Evolutionary conservation across 1,140 invertebrate genomes (phyloP).

Genomic region (Maconellicoccus hirsutus): DNA sequence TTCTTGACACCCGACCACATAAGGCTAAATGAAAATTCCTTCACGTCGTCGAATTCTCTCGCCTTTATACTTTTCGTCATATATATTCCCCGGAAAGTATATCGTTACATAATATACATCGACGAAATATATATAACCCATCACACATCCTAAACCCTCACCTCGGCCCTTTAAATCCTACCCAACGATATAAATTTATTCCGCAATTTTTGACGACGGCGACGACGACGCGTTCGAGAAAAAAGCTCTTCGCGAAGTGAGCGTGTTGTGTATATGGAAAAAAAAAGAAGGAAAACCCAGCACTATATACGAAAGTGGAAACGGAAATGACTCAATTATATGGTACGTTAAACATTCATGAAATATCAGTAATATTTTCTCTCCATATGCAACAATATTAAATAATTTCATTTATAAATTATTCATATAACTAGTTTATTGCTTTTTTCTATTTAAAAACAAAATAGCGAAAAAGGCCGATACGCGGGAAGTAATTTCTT

Average conservation of each 20-base stretch:
- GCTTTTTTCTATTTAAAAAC: background rate
- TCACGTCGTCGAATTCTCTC: no score
- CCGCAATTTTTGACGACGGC: background rate
- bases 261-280: no score
- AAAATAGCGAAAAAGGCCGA: background rate
- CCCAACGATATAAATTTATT: background rate
- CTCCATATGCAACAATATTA: conserved; percentile 16
- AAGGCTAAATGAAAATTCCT: no score
- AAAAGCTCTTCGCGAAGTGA: no score
- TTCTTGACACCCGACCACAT: background rate
- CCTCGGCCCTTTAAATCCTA: background rate
- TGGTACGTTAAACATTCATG: conserved; percentile 18
- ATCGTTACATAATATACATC: background rate
- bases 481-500: background rate
- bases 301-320: background rate
- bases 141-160: background rate
- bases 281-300: no score
- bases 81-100: no score
- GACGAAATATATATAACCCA: background rate
- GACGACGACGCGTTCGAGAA: background rate
- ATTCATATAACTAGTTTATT: background rate
- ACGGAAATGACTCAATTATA: conserved; percentile 21
- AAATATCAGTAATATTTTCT: conserved; percentile 17
- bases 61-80: no score
- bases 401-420: conserved; percentile 7